Evolutionary conservation across 2,888 invertebrate species (phyloP), one percentile per base, ranked within the genome.

Genomic region (Himalopsyche tibetana): DNA sequence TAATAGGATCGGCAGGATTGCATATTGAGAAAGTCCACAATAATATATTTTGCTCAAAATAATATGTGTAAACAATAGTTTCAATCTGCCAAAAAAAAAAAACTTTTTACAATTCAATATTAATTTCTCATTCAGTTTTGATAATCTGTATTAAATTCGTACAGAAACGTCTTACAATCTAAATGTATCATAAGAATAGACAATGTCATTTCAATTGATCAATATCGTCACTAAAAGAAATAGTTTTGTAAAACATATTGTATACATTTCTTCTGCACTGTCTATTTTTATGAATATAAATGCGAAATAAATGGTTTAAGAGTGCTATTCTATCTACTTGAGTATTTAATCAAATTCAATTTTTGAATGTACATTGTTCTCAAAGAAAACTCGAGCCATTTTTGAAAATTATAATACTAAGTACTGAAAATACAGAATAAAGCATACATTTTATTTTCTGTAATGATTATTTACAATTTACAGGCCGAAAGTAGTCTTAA

Each of bases 391-490:
- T 85, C n/a, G 85, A 87, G 85, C 85, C 84, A 36, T 74, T 86
- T 86, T 86, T 86, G 84, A 87, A 88, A 81, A 55, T 87, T 85
- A 86, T n/a, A 36, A 87, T 85, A 88, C 88, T 88, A 88, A 88
- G 88, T 88, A 88, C 88, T 84, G 88, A 88, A 87, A 85, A 87
- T 87, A 88, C 87, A 88, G 86, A 88, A 88, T 88, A 88, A 88
- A 88, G 88, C 88, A 87, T 88, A 88, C 82, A 87, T 81, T 82
- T 86, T 86, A 84, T 82, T 84, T 85, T 86, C 86, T 86, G 86
- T 86, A 84, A 83, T 88, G 86, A 88, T 87, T 88, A 88, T 88
- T 88, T 88, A 88, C 88, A 88, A 88, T 88, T 87, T 88, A 87
- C 87, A 87, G 87, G 87, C 87, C 88, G 82, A 86, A 28, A 83